Conservation (phyloP, 2,797 vertebrate species). For the Allobates femoralis region DNA sequence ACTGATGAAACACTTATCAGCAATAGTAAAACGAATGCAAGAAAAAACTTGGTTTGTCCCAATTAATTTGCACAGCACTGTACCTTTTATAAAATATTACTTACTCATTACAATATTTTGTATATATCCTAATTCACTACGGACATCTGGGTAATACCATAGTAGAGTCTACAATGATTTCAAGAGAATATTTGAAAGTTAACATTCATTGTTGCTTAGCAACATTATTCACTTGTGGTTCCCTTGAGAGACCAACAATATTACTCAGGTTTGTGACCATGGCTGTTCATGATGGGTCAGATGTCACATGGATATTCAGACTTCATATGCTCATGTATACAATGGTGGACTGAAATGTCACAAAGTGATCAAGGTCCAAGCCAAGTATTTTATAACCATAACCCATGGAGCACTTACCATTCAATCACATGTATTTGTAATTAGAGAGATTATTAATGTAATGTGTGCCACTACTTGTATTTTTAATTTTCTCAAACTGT, state of each 20-base stretch:
- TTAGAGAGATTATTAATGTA: too few species aligned
- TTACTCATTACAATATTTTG: background rate
- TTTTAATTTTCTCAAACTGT: too few species aligned
- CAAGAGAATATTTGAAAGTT: background rate
- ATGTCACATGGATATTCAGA: background rate
- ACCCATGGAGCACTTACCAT: too few species aligned
- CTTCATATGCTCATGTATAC: background rate
- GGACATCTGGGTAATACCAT: background rate
- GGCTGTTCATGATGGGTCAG: background rate
- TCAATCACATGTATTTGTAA: too few species aligned
- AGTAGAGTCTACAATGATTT: background rate
- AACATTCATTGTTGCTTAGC: constrained; percentile 34
- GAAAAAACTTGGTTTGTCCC: too few species aligned
- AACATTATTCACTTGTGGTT: constrained; percentile 21
- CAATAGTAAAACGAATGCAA: too few species aligned
- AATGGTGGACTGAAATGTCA: background rate
- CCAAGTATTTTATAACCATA: too few species aligned
- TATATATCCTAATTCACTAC: background rate
- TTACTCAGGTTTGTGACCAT: background rate
- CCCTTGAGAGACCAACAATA: background rate
- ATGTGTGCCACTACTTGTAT: too few species aligned
- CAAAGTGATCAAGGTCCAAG: too few species aligned
- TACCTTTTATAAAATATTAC: too few species aligned
- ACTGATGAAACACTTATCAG: too few species aligned
- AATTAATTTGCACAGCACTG: too few species aligned